A percentile compares a stretch with the other conserved stretches of the same genome.
Evolutionary conservation across 1,140 invertebrate species (phyloP).

Genomic region (Aporrectodea caliginosa): DNA sequence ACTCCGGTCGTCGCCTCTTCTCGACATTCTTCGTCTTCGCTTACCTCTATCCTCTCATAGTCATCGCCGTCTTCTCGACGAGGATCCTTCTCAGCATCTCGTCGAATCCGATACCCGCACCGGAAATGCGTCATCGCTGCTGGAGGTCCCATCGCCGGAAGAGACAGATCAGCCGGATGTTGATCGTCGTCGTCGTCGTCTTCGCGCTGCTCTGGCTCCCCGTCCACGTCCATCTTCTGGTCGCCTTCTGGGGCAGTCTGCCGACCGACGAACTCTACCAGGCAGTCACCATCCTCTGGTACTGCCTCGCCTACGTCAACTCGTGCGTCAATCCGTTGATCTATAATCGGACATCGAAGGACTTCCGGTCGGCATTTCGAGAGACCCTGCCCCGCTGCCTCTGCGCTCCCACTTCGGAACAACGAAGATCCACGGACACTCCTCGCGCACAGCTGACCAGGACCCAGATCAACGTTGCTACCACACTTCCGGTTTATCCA

Average conservation of each 20-base stretch:
- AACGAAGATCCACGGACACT: neutral
- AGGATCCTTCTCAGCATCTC: neutral
- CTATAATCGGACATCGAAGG: slow-evolving; percentile 34
- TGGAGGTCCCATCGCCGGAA: neutral
- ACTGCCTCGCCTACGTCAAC: slow-evolving; percentile 36
- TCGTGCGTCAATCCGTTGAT: slow-evolving; percentile 37
- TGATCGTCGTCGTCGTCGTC: slow-evolving; percentile 27
- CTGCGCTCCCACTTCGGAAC: neutral
- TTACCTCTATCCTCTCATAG: neutral
- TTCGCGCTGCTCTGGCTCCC: slow-evolving; percentile 32
- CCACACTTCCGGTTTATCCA: neutral
- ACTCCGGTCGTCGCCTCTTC: neutral
- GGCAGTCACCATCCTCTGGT: slow-evolving; percentile 29
- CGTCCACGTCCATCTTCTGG: slow-evolving; percentile 29
- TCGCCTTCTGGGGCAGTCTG: slow-evolving; percentile 17
- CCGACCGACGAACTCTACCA: slow-evolving; percentile 3
- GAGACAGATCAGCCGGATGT: slow-evolving; percentile 18
- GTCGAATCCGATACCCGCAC: neutral
- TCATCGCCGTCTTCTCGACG: neutral
- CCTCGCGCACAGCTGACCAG: neutral
- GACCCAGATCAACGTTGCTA: neutral
- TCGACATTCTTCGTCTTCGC: neutral
- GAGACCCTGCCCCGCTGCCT: slow-evolving; percentile 8
- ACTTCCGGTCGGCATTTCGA: slow-evolving; percentile 30
- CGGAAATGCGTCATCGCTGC: too few species aligned